These are phyloP conservation scores for Bufo gargarizans DNA, from an alignment of 2,113 vertebrate species.

Conservation along the genomic window DNA sequence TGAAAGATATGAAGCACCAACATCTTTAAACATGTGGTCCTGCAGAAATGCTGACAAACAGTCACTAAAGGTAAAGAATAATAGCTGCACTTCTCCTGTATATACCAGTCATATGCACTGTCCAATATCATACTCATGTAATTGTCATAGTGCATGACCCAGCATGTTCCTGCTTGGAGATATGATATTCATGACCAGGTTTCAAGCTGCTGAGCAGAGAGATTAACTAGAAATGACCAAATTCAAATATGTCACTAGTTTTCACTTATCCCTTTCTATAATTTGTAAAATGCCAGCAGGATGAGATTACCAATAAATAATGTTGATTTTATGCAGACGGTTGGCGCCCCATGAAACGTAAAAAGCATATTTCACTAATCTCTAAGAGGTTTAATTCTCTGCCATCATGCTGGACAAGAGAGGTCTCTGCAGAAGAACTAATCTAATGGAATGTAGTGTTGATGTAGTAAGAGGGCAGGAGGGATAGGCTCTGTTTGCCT, in stretches of 20 bases:
- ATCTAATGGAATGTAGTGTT: constrained; percentile 26
- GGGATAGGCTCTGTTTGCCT: constrained; percentile 20
- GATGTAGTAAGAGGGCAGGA: neutral
- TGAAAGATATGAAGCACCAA: neutral
- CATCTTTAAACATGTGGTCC: neutral
- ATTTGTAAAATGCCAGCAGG: constrained; percentile 38
- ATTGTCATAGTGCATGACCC: neutral
- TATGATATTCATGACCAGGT: neutral
- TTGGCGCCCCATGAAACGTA: constrained; percentile 30
- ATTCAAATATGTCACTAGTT: neutral
- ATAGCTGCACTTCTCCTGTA: too few relatives aligned
- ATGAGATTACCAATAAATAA: constrained; percentile 45
- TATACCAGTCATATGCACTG: too few relatives aligned
- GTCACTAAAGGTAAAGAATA: too few relatives aligned
- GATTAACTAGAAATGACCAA: constrained; percentile 30
- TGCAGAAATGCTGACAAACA: neutral
- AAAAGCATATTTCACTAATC: constrained; percentile 48
- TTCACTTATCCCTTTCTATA: constrained; percentile 29
- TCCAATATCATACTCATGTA: too few relatives aligned
- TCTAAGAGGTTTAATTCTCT: constrained; percentile 52
- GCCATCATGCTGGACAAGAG: constrained; percentile 40
- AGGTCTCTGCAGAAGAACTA: constrained; percentile 23
- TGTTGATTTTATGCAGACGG: constrained; percentile 10
- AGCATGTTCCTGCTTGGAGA: neutral
- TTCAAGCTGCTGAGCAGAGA: neutral